Evolutionary conservation across 2,797 vertebrate genomes (phyloP).

Genomic region (Anguilla pacifica): DNA sequence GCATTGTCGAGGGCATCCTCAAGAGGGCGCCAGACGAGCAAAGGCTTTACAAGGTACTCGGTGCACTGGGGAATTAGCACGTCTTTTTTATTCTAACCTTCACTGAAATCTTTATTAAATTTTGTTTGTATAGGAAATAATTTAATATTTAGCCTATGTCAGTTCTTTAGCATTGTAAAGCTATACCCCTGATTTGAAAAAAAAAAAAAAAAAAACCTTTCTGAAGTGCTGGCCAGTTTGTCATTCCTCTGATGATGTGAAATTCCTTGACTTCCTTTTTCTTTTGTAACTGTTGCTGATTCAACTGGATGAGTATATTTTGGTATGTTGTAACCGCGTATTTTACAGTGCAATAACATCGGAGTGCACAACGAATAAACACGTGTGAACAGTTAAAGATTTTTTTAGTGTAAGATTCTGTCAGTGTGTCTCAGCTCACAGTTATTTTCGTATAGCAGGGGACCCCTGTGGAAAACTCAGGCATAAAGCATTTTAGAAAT

Average conservation of each 20-base stretch:
- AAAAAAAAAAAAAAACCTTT: background rate
- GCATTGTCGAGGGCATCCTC: conserved; percentile 82
- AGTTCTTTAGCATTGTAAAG: background rate
- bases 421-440: background rate
- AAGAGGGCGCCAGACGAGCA: conserved; percentile 82
- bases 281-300: background rate
- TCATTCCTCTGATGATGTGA: background rate
- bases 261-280: background rate
- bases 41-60: conserved; percentile 83
- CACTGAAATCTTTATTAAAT: too few species aligned
- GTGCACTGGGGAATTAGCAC: background rate
- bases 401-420: background rate
- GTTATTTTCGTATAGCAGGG: too few species aligned
- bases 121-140: background rate
- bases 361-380: background rate
- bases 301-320: background rate
- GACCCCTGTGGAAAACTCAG: too few species aligned
- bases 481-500: background rate
- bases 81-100: too few species aligned
- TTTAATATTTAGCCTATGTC: background rate
- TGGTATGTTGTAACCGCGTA: background rate
- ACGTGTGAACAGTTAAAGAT: background rate
- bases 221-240: background rate
- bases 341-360: background rate
- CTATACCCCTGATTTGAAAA: background rate